A percentile compares a stretch with the other conserved stretches of the same genome.
These are phyloP conservation scores for Polydrusus cervinus DNA, from an alignment of 2,888 invertebrate species.

Conservation along the genomic window DNA sequence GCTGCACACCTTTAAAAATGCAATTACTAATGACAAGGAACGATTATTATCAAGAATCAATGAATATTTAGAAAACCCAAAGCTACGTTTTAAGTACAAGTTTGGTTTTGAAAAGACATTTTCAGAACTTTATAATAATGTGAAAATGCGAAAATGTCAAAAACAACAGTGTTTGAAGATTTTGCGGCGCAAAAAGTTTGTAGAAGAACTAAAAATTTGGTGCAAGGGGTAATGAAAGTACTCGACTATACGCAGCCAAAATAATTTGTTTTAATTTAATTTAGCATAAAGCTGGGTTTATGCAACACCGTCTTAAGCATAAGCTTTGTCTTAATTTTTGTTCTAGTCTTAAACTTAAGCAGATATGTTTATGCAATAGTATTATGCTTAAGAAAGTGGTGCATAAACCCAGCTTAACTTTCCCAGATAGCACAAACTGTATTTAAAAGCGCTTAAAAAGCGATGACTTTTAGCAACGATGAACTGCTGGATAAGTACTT, in stretches of 20 bases:
- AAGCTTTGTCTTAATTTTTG: too few species aligned
- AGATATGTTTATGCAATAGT: too few species aligned
- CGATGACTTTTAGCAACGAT: too few species aligned
- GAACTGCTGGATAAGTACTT: too few species aligned
- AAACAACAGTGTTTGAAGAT: neutral
- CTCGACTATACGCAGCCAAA: neutral
- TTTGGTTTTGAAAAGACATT: neutral
- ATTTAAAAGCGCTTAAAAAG: too few species aligned
- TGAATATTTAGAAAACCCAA: neutral
- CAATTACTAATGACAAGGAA: constrained; percentile 1
- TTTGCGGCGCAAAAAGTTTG: neutral
- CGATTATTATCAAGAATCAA: too few species aligned
- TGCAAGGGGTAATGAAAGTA: neutral
- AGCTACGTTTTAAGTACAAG: constrained; percentile 2
- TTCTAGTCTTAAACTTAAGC: too few species aligned
- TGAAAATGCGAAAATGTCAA: neutral
- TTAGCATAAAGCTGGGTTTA: too few species aligned
- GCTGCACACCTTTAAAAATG: neutral
- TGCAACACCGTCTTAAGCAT: too few species aligned
- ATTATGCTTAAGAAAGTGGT: too few species aligned
- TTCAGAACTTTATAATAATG: neutral
- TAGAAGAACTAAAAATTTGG: constrained; percentile 3
- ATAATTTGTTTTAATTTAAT: neutral
- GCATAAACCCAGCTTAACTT: too few species aligned
- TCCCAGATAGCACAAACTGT: too few species aligned